Conservation (phyloP, 2,888 invertebrate species). For the Drosophila putrida region DNA sequence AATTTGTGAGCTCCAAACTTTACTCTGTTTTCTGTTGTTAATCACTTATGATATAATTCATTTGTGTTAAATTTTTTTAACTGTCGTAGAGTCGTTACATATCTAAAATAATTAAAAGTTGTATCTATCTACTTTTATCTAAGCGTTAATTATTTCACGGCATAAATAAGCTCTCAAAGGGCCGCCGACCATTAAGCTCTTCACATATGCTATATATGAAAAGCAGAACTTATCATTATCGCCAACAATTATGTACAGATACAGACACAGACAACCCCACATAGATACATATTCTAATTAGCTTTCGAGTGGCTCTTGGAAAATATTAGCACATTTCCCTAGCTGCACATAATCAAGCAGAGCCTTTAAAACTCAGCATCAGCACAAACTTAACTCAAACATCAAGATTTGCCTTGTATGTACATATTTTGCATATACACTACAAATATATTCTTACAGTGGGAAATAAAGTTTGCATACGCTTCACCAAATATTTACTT, state of each 20-base stretch:
- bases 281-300: constrained; percentile 63
- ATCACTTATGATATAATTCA: constrained; percentile 26
- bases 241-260: neutral
- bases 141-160: constrained; percentile 14
- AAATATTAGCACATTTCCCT: constrained; percentile 65
- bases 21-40: constrained; percentile 23
- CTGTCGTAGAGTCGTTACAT: constrained; percentile 12
- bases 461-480: too few relatives aligned
- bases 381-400: constrained; percentile 34
- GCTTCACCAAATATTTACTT: too few relatives aligned
- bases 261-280: constrained; percentile 10
- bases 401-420: neutral
- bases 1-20: constrained; percentile 16
- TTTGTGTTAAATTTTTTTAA: constrained; percentile 5
- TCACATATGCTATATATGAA: constrained; percentile 34
- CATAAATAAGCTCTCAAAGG: constrained; percentile 38
- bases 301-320: constrained; percentile 64
- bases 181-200: constrained; percentile 27
- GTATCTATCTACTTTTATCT: constrained; percentile 1
- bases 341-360: constrained; percentile 26
- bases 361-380: constrained; percentile 31
- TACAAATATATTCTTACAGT: too few relatives aligned
- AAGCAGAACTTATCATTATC: constrained; percentile 40
- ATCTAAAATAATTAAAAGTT: neutral
- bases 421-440: neutral